These are phyloP conservation scores for Chirona hameri DNA, from an alignment of 2,888 invertebrate genomes.

Conservation along the genomic window DNA sequence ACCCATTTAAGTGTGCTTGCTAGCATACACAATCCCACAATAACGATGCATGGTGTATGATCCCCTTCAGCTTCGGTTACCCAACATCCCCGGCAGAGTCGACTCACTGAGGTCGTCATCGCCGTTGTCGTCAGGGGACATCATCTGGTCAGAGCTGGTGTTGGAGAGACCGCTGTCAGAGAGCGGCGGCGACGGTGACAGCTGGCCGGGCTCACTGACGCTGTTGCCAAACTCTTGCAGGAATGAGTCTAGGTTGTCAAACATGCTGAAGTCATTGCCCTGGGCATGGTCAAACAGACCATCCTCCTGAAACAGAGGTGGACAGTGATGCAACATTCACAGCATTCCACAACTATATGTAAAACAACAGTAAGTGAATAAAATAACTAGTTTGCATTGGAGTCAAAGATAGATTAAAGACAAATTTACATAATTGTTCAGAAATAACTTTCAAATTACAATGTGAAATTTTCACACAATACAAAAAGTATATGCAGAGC, in stretches of 20 bases:
- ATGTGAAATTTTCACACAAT: too few species aligned
- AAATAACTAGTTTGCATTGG: not conserved
- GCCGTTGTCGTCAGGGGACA: not conserved
- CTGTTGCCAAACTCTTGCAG: slow-evolving; percentile 25
- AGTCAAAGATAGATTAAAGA: not conserved
- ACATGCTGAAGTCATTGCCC: slow-evolving; percentile 26
- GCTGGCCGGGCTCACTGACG: not conserved
- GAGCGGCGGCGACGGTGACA: not conserved
- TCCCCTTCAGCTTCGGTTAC: too few species aligned
- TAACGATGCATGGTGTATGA: too few species aligned
- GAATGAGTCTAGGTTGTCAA: slow-evolving; percentile 22
- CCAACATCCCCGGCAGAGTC: not conserved
- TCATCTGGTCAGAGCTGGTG: slow-evolving; percentile 4
- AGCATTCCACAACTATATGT: too few species aligned
- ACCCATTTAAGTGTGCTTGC: too few species aligned
- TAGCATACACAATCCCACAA: too few species aligned
- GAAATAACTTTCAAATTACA: too few species aligned
- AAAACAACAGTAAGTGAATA: not conserved
- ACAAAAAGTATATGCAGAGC: too few species aligned
- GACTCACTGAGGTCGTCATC: slow-evolving; percentile 1
- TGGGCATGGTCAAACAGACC: slow-evolving; percentile 13
- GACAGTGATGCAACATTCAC: too few species aligned
- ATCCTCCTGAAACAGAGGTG: not conserved
- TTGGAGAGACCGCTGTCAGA: slow-evolving; percentile 12
- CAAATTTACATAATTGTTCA: too few species aligned